These are phyloP conservation scores for Lepeophtheirus salmonis DNA, from an alignment of 1,140 invertebrate species.

Conservation along the genomic window DNA sequence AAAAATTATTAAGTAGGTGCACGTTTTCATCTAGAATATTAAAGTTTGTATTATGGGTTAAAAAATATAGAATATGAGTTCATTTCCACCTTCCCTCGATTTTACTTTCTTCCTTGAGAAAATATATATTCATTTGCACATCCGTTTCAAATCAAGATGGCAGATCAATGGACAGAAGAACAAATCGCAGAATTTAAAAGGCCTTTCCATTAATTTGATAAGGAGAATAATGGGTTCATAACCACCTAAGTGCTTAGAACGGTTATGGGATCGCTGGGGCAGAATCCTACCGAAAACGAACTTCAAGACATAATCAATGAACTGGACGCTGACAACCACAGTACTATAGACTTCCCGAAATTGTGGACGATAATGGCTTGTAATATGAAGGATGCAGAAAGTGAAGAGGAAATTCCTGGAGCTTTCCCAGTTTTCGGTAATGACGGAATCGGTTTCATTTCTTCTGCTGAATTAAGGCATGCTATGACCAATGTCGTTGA, in stretches of 20 bases:
- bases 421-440: slow-evolving; percentile 92
- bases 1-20: no score
- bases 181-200: slow-evolving; percentile 99
- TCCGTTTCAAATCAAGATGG: no score
- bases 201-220: slow-evolving; percentile 96
- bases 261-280: slow-evolving; percentile 93
- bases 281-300: slow-evolving; percentile 98
- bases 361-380: no score
- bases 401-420: slow-evolving; percentile 80
- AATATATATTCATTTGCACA: no score
- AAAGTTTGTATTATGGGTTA: no score
- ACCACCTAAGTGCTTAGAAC: slow-evolving; percentile 98
- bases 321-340: slow-evolving; percentile 97
- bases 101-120: no score
- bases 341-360: no score
- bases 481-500: slow-evolving; percentile 98
- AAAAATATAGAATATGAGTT: no score
- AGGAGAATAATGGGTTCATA: slow-evolving; percentile 98
- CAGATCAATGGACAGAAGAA: slow-evolving; percentile 92
- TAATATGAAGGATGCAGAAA: slow-evolving; percentile 98
- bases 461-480: slow-evolving; percentile 79
- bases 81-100: no score
- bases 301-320: slow-evolving; percentile 99
- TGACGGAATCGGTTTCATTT: slow-evolving; percentile 93
- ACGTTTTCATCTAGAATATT: no score